A percentile compares a stretch with the other conserved stretches of the same genome.
Conservation (phyloP, 2,888 invertebrate genomes). For the Cantharis lateralis region DNA sequence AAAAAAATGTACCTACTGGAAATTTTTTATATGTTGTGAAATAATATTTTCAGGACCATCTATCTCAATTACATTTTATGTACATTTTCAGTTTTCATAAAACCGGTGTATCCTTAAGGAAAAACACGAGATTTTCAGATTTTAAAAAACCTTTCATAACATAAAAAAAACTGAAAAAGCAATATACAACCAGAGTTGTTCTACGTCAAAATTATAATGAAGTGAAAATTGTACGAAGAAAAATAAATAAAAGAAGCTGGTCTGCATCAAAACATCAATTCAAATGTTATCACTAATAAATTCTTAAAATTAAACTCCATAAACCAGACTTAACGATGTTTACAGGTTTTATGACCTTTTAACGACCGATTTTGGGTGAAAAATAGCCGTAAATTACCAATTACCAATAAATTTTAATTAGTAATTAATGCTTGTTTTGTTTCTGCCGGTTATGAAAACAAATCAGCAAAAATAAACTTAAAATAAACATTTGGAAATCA, state of each 20-base stretch:
- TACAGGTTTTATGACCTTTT: neutral
- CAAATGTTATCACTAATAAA: neutral
- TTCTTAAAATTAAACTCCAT: neutral
- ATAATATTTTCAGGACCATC: neutral
- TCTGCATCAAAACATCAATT: neutral
- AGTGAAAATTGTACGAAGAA: neutral
- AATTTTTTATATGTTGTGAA: neutral
- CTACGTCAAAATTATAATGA: neutral
- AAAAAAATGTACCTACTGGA: too few species aligned
- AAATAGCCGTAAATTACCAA: neutral
- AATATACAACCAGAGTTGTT: neutral
- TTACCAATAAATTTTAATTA: neutral
- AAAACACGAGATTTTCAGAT: neutral
- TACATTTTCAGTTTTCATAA: neutral
- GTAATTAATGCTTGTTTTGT: neutral
- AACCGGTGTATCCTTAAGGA: neutral
- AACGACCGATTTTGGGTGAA: neutral
- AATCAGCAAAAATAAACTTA: neutral
- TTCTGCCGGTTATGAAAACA: neutral
- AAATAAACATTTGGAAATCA: neutral
- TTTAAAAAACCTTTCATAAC: neutral
- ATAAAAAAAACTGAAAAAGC: neutral
- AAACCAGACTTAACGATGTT: neutral
- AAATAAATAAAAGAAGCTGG: neutral
- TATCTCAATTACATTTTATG: neutral